phyloP scores from a whole-genome alignment of 2,888 invertebrate genomes.

The Lepidonotus clava region DNA sequence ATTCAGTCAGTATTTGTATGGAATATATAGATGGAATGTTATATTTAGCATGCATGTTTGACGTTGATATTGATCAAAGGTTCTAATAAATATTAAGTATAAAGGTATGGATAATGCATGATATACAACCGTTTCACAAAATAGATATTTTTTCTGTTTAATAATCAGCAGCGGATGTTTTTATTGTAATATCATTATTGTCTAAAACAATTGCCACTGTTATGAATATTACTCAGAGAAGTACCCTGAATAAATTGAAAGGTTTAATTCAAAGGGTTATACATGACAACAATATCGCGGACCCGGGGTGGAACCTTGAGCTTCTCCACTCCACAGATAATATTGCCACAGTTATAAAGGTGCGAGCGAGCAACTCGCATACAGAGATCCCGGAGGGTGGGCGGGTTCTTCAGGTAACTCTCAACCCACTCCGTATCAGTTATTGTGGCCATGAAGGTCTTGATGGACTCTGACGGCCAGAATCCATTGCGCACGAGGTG shows the following conservation, averaged over 20 bases:
- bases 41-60: constrained; percentile 10
- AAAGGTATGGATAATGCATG: not conserved
- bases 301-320: constrained; percentile 60
- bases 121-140: not conserved
- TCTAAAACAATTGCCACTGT: not conserved
- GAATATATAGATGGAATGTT: constrained; percentile 9
- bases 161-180: not conserved
- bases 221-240: not conserved
- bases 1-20: not conserved
- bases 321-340: constrained; percentile 58
- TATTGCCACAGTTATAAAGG: constrained; percentile 61
- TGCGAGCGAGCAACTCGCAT: constrained; percentile 61
- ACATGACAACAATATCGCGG: constrained; percentile 58
- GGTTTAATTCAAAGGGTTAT: constrained; percentile 57
- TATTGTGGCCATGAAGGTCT: constrained; percentile 38
- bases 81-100: too few relatives aligned
- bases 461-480: constrained; percentile 59
- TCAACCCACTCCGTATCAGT: constrained; percentile 58
- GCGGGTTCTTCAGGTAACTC: constrained; percentile 58
- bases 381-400: constrained; percentile 59
- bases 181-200: not conserved
- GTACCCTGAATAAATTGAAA: not conserved
- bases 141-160: not conserved
- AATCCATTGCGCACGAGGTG: constrained; percentile 63
- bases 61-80: not conserved